Percentiles rank a stretch among this genome's conserved stretches.
phyloP scores from a whole-genome alignment of 1,140 invertebrate genomes.

The Zaprionus tsacasi region DNA sequence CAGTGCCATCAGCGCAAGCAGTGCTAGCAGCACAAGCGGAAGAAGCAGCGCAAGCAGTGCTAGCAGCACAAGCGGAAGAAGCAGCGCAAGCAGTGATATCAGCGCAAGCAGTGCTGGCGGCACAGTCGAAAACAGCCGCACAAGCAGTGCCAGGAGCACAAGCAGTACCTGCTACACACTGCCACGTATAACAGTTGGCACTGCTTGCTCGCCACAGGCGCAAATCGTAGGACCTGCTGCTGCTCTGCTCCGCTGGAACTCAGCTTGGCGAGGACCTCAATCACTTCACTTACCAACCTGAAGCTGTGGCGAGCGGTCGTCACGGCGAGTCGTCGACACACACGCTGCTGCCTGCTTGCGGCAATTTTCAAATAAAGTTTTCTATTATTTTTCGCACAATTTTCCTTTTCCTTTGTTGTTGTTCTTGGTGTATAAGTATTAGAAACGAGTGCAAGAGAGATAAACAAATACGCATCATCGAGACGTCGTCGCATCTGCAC shows the following conservation, averaged over 20 bases:
- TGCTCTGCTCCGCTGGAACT: slow-evolving; percentile 13
- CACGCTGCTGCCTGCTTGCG: neutral
- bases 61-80: too few relatives aligned
- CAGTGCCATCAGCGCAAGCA: slow-evolving; percentile 9
- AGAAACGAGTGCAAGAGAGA: neutral
- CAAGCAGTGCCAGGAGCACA: neutral
- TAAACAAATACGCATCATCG: slow-evolving; percentile 6
- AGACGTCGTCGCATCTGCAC: slow-evolving; percentile 1
- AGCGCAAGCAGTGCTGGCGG: slow-evolving; percentile 4
- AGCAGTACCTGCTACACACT: slow-evolving; percentile 17
- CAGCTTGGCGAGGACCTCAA: slow-evolving; percentile 1
- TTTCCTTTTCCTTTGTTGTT: slow-evolving; percentile 5
- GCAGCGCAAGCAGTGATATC: slow-evolving; percentile 4
- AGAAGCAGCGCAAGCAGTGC: slow-evolving; percentile 11
- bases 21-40: neutral
- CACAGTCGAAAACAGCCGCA: too few relatives aligned
- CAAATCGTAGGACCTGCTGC: slow-evolving; percentile 7
- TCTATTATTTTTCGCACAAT: neutral
- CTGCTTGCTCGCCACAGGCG: neutral
- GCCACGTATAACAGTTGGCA: neutral
- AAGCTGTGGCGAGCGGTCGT: slow-evolving; percentile 60
- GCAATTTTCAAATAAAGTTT: slow-evolving; percentile 1
- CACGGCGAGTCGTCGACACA: neutral
- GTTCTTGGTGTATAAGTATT: neutral
- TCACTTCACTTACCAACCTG: slow-evolving; percentile 62